phyloP scores from a whole-genome alignment of 1,140 invertebrate species.

The Drosophila prosaltans region DNA sequence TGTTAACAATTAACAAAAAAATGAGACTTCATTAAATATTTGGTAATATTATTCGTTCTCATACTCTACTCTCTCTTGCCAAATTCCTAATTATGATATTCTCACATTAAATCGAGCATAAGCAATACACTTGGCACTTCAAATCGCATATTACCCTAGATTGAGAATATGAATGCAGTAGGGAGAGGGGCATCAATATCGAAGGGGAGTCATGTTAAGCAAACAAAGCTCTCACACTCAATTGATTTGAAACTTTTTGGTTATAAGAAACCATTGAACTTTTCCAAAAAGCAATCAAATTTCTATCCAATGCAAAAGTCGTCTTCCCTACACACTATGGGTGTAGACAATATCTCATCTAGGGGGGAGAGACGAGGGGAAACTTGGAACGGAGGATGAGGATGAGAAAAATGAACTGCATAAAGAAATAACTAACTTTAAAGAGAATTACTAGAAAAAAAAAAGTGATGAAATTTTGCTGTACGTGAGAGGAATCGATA shows the following conservation, averaged over 20 bases:
- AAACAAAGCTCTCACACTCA: conserved; percentile 56
- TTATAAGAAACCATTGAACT: conserved; percentile 66
- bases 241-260: conserved; percentile 37
- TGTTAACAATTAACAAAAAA: not conserved
- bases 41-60: conserved; percentile 42
- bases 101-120: conserved; percentile 44
- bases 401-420: not conserved
- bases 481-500: too few species aligned
- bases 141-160: conserved; percentile 48
- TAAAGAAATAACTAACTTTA: not conserved
- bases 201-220: not conserved
- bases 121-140: conserved; percentile 21
- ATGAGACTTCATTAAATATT: conserved; percentile 41
- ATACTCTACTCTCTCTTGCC: conserved; percentile 37
- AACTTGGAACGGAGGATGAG: too few species aligned
- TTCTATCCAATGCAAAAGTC: conserved; percentile 58
- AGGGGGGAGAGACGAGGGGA: not conserved
- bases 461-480: too few species aligned
- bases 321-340: conserved; percentile 23
- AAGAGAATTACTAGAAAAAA: not conserved
- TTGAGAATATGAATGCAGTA: conserved; percentile 9
- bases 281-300: conserved; percentile 72
- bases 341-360: not conserved
- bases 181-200: not conserved
- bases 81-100: conserved; percentile 69